Base-by-base conservation (phyloP, 2,888 invertebrate species). In the Eilema griseolum region DNA sequence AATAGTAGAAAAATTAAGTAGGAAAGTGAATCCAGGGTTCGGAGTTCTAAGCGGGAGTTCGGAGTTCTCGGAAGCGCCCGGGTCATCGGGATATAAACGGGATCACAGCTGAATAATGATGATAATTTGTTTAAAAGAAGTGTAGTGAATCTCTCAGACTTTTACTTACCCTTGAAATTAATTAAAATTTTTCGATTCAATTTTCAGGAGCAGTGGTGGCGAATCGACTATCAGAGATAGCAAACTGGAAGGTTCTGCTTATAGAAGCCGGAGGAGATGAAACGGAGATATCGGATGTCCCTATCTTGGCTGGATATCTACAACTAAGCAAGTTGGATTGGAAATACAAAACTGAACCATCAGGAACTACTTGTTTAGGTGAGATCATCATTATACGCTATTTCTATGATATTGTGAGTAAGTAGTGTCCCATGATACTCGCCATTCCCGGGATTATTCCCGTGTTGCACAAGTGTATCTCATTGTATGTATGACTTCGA, bases 261-360 rank as follows among this genome's bases (percentile, higher is more conserved):
- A 86, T 98, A 78, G 98, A 98, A 92, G 98, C 98, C 1, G 98
- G 98, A 1, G 98, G 98, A 1, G 98, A 98, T 91, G 98, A 98
- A 92, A 98, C 98, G 0, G 98, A 98, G 91, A 97, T 98, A 84
- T 98, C 98, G 0, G 98, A 98, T 85, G 98, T 98, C 1, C 98
- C 98, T 0, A 94, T 98, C 4, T 96, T 98, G 87, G 98, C 98
- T 0, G 98, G 97, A 0, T 98, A 98, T 86, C 93, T 98, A 68
- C 98, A 98, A 90, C 95, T 98, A 14, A 98, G 98, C 75, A 97
- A 98, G 87, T 94, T 98, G 67, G 99, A 99, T 89, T 99, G 98
- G 99, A 97, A 98, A 86, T 99, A 98, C 89, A 98, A 98, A 92
- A 98, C 98, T 1, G 98, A 99, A 88, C 98, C 98, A 0, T 97